Conservation (phyloP, 2,113 vertebrate genomes). For the Enhydra lutris region DNA sequence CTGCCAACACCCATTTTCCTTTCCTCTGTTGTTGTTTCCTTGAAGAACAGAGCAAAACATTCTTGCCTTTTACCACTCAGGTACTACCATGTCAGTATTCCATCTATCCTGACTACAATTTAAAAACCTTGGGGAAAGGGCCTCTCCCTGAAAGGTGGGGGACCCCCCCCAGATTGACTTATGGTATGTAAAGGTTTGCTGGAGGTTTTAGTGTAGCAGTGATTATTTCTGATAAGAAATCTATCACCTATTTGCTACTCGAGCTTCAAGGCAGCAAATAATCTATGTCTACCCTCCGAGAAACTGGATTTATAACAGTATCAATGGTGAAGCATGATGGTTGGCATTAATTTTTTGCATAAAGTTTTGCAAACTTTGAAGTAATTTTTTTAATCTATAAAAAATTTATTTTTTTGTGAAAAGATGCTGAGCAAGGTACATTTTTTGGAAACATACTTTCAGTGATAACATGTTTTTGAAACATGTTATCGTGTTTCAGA, state of each 20-base stretch:
- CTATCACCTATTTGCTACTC: neutral
- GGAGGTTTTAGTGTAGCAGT: neutral
- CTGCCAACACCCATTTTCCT: neutral
- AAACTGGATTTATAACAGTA: neutral
- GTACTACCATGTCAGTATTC: neutral
- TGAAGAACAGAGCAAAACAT: neutral
- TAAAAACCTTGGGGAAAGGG: neutral
- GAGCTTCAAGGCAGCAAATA: neutral
- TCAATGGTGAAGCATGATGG: neutral
- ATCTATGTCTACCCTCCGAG: neutral
- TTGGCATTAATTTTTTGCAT: neutral
- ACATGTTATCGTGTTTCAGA: neutral
- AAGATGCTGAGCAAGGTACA: neutral
- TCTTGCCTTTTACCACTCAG: neutral
- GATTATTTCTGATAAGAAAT: neutral
- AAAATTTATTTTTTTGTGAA: neutral
- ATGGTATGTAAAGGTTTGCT: neutral
- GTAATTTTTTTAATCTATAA: neutral
- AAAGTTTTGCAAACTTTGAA: neutral
- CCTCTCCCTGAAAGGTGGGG: neutral
- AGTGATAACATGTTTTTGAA: neutral
- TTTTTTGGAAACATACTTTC: neutral
- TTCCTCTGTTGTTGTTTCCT: neutral
- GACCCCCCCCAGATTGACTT: neutral
- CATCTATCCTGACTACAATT: neutral